These are phyloP conservation scores for Branchipolynoe longqiensis DNA, from an alignment of 2,888 invertebrate genomes.

Conservation along the genomic window DNA sequence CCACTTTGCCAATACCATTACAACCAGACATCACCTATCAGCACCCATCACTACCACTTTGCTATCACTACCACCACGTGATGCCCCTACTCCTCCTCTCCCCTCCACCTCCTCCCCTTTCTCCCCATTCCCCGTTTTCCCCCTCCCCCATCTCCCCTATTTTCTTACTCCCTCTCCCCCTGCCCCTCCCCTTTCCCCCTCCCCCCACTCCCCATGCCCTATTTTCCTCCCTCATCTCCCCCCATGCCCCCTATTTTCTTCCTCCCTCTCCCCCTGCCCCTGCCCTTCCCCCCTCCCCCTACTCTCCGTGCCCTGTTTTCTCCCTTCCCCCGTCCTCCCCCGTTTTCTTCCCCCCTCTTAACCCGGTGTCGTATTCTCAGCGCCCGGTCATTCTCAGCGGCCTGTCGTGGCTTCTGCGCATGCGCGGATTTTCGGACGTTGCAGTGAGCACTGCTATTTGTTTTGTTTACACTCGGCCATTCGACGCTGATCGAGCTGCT, in stretches of 20 bases:
- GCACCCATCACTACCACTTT: too few species aligned
- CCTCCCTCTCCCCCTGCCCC: background rate
- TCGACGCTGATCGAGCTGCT: too few species aligned
- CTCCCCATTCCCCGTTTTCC: background rate
- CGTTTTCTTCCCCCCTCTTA: conserved; percentile 37
- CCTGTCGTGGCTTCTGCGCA: too few species aligned
- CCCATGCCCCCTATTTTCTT: background rate
- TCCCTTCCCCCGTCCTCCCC: conserved; percentile 46
- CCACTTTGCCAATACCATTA: too few species aligned
- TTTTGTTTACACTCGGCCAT: too few species aligned
- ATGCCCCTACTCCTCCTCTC: background rate
- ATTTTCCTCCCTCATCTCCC: background rate
- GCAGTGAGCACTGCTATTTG: too few species aligned
- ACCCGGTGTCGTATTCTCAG: too few species aligned
- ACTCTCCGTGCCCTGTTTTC: conserved; percentile 42
- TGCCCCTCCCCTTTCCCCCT: background rate
- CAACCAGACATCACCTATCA: too few species aligned
- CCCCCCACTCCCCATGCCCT: background rate
- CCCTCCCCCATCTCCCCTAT: background rate
- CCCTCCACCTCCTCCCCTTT: background rate
- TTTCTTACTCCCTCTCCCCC: background rate
- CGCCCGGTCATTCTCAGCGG: too few species aligned
- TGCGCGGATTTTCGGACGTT: too few species aligned
- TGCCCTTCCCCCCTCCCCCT: conserved; percentile 12
- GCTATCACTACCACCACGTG: too few species aligned